Base-by-base conservation (phyloP, 2,888 invertebrate species). In the Clanis bilineata region DNA sequence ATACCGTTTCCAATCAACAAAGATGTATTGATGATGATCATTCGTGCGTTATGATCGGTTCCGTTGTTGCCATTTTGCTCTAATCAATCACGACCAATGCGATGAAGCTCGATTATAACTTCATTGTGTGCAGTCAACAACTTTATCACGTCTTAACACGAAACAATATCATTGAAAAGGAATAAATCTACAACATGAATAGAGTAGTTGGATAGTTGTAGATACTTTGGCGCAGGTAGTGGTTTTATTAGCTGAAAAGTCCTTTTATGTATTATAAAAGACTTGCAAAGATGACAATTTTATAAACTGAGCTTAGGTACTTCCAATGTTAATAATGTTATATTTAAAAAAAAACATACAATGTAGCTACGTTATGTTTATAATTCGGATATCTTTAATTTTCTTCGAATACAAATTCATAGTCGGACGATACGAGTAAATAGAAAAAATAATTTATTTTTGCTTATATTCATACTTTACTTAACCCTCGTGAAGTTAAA, bases 21-120 rank as follows among this genome's bases (percentile, higher is more conserved):
- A 22, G 36, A 28, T 15, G n/a, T 47, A 65, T 70, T 62, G 67
- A 63, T 58, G 55, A 66, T 68, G 59, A 55, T n/a, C 59, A 63
- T 32, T 71, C 70, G 70, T 69, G 70, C 70, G 62, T 60, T 60
- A 44, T 60, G 36, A 47, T 51, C 39, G 39, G 58, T 58, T 47
- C 47, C 58, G 47, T 58, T 58, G 58, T 51, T 18, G 51, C 51
- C 22, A 18, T 51, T 51, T 51, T 51, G 51, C 32, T 51, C 51
- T 51, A 51, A 51, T 51, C 51, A 51, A 51, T 51, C 51, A 51
- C 18, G 51, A 32, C 28, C 18, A 32, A 51, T 51, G 51, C 51
- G 51, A 51, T 51, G 9, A 32, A 51, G 51, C 18, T 32, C 28
- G 51, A 6, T 32, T 47, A n/a, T 28, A 51, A 18, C 51, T 51